Conservation (phyloP, 1,140 invertebrate species). For the Spodoptera litura region DNA sequence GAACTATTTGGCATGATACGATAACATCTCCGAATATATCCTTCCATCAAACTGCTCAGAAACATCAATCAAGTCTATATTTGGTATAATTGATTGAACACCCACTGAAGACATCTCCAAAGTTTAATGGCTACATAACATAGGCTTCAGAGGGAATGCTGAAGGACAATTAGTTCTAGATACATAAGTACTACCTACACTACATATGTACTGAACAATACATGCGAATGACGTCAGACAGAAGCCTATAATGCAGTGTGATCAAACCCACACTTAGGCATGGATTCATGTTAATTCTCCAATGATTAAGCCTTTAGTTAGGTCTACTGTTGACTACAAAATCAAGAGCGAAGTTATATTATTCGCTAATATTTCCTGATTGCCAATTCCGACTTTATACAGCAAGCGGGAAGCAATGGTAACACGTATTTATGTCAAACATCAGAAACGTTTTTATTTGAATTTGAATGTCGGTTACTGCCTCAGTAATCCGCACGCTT, state of each 20-base stretch:
- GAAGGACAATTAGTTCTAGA: constrained; percentile 36
- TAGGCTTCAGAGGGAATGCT: constrained; percentile 16
- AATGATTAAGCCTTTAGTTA: too few relatives aligned
- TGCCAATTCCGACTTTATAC: background rate
- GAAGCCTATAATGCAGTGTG: constrained; percentile 6
- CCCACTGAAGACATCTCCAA: background rate
- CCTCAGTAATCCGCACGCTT: constrained; percentile 16
- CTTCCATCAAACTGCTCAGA: too few relatives aligned
- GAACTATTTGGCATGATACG: too few relatives aligned
- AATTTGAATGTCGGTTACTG: constrained; percentile 30
- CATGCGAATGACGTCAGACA: constrained; percentile 25
- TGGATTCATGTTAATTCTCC: too few relatives aligned
- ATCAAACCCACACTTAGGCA: constrained; percentile 4
- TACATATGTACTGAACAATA: constrained; percentile 40
- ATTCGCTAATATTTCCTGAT: constrained; percentile 1
- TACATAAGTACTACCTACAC: constrained; percentile 34
- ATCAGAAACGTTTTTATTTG: constrained; percentile 16
- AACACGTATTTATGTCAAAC: background rate
- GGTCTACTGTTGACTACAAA: too few relatives aligned
- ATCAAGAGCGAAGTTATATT: too few relatives aligned
- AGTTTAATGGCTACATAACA: background rate
- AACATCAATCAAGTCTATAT: too few relatives aligned
- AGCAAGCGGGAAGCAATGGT: background rate
- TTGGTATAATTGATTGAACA: background rate
- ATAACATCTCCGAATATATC: too few relatives aligned